Evolutionary conservation across 2,113 vertebrate genomes (phyloP).

Genomic region (Python bivittatus): DNA sequence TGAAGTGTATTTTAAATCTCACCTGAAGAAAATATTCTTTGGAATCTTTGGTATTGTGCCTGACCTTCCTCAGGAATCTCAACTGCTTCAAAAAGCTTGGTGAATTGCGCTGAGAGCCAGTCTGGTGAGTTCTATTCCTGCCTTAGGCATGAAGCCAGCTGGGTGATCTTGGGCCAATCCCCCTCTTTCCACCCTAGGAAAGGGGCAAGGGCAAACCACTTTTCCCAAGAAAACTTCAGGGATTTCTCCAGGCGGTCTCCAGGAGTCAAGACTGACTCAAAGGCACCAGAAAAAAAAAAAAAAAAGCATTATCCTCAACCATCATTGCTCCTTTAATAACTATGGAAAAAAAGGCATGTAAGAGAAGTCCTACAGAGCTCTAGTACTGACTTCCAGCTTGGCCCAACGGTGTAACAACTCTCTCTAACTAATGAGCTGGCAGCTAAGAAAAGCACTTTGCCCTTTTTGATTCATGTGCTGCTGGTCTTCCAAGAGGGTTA

Average conservation of each 20-base stretch:
- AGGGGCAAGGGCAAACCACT: not conserved
- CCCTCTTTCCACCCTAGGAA: not conserved
- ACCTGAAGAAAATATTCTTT: slow-evolving; percentile 22
- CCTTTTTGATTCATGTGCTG: slow-evolving; percentile 39
- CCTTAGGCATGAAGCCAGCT: not conserved
- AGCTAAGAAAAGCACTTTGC: slow-evolving; percentile 33
- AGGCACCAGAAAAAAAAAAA: not conserved
- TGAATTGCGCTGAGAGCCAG: slow-evolving; percentile 64
- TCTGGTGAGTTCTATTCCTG: not conserved
- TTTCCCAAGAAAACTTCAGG: not conserved
- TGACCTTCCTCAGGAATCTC: slow-evolving; percentile 78
- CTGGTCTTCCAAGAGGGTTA: slow-evolving; percentile 29
- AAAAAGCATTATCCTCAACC: slow-evolving; percentile 61
- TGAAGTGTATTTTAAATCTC: not conserved
- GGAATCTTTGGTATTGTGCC: slow-evolving; percentile 63
- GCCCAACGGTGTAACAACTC: slow-evolving; percentile 49
- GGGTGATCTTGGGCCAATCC: not conserved
- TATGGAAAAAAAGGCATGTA: slow-evolving; percentile 39
- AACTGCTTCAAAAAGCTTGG: slow-evolving; percentile 60
- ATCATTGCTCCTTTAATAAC: slow-evolving; percentile 62
- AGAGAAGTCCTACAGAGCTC: slow-evolving; percentile 41
- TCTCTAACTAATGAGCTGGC: slow-evolving; percentile 53
- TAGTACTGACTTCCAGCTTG: slow-evolving; percentile 46
- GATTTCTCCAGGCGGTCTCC: not conserved
- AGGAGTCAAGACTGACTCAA: too few relatives aligned